Evolutionary conservation across 2,888 invertebrate genomes (phyloP).

Genomic region (Catocala nupta): DNA sequence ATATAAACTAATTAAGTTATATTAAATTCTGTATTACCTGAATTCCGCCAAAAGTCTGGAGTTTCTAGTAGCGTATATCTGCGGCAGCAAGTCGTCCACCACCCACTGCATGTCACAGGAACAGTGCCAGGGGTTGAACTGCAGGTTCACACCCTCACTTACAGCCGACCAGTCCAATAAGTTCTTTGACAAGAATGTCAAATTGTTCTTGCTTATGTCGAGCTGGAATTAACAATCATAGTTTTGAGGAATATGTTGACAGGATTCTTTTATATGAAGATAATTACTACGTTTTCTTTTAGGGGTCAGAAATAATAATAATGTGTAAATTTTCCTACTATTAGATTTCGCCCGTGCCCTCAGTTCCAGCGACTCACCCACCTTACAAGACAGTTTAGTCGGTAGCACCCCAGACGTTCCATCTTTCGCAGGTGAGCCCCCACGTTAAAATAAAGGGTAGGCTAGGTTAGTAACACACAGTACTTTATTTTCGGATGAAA

Average conservation of each 20-base stretch:
- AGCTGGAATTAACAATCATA: conserved; percentile 70
- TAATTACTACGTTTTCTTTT: too few species aligned
- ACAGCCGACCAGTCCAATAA: conserved; percentile 74
- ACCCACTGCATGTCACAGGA: conserved; percentile 88
- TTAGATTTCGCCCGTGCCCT: too few species aligned
- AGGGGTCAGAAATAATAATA: too few species aligned
- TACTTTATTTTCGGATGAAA: too few species aligned
- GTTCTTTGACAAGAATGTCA: conserved; percentile 72
- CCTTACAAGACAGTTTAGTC: too few species aligned
- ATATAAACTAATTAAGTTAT: conserved; percentile 16
- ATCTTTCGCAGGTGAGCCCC: too few species aligned
- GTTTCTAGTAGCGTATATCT: conserved; percentile 77
- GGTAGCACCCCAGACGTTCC: too few species aligned
- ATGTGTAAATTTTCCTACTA: too few species aligned
- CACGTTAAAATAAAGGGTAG: too few species aligned
- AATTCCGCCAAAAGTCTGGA: conserved; percentile 80
- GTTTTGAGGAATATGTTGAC: neutral
- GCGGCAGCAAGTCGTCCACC: conserved; percentile 82
- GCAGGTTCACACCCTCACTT: conserved; percentile 82
- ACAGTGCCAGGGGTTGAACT: conserved; percentile 89
- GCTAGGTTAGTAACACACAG: too few species aligned
- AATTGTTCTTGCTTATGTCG: conserved; percentile 86
- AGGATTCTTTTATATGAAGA: neutral
- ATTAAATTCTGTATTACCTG: conserved; percentile 65
- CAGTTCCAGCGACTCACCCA: too few species aligned